phyloP scores from a whole-genome alignment of 2,888 invertebrate species.

The Phanerotoma sp. region DNA sequence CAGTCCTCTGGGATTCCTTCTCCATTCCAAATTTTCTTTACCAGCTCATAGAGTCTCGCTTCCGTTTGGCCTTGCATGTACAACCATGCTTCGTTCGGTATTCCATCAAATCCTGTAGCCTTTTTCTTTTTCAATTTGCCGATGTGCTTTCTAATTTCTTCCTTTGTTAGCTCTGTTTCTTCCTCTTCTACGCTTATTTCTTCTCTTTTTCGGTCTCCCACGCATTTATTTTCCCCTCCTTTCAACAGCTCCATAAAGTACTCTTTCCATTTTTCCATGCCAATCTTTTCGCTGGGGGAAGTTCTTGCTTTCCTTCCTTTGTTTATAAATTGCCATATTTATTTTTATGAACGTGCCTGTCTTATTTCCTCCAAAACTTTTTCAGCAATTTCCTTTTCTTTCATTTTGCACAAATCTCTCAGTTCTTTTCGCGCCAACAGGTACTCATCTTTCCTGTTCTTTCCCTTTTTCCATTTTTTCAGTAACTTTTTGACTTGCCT shows the following conservation, averaged over 20 bases:
- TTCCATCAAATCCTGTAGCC: conserved; percentile 12
- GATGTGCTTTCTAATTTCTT: conserved; percentile 3
- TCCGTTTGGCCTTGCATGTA: background rate
- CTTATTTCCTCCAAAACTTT: conserved; percentile 5
- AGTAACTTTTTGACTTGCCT: conserved; percentile 2
- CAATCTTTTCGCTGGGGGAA: background rate
- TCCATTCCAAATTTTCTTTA: conserved; percentile 10
- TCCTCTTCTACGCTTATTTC: background rate
- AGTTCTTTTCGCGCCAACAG: conserved; percentile 4
- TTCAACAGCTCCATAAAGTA: no score
- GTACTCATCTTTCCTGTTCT: conserved; percentile 5
- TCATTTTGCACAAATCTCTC: conserved; percentile 1
- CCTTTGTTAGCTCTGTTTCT: background rate
- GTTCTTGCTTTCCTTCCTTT: conserved; percentile 5
- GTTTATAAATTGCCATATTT: conserved; percentile 14
- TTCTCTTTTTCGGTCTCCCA: background rate
- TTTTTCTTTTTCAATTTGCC: conserved; percentile 14
- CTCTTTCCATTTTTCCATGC: background rate
- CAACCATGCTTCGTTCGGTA: conserved; percentile 16
- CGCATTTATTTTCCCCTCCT: conserved; percentile 3
- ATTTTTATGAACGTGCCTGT: conserved; percentile 7
- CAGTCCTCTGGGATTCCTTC: conserved; percentile 11
- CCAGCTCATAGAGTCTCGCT: background rate
- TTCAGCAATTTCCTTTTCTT: conserved; percentile 7
- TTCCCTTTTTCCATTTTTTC: background rate